Evolutionary conservation across 2,797 vertebrate species (phyloP), one percentile per base, ranked within the genome.

Genomic region (Carduelis carduelis): DNA sequence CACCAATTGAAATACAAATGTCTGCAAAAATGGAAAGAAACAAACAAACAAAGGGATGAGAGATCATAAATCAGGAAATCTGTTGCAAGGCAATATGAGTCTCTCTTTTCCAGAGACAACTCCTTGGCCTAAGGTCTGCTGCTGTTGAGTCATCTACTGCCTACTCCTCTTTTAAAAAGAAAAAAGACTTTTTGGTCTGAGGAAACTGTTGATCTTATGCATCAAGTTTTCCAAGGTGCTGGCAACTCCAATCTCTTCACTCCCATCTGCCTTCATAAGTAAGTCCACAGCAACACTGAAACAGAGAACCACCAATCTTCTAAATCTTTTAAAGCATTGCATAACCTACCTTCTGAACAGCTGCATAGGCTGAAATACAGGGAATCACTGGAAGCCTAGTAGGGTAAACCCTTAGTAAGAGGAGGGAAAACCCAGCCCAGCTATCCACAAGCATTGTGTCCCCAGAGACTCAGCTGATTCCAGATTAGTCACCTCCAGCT

Each of bases 61-160:
- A 83, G 68, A 66, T 89, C 91, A 96, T 82, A 94, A 95, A 96
- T 77, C 79, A 95, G 98, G 98, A 98, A 94, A 98, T 97, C 98
- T 98, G 98, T 96, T 93, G 92, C 83, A 96, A 94, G 86, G 88
- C 55, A 91, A 83, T 89, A 47, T 92, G 80, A 89, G 86, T 95
- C 64, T 86, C 13, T 70, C 79, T 90, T 87, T 95, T 96, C 81
- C 90, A 93, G 35, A 66, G 74, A 75, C 63, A 72, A 87, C 43
- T 72, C 37, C 81, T 89, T 92, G 69, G 92, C 81, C 66, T 83
- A 83, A 74, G 68, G 52, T 95, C 86, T 89, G 90, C 70, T 75
- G 87, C n/a, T 68, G 79, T 76, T 87, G 77, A 87, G 77, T 90
- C 92, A 95, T 80, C 86, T 76, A 69, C 34, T 70, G 90, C 90